Evolutionary conservation across 2,888 invertebrate species (phyloP).

Genomic region (Hydroisotoma schaefferi): DNA sequence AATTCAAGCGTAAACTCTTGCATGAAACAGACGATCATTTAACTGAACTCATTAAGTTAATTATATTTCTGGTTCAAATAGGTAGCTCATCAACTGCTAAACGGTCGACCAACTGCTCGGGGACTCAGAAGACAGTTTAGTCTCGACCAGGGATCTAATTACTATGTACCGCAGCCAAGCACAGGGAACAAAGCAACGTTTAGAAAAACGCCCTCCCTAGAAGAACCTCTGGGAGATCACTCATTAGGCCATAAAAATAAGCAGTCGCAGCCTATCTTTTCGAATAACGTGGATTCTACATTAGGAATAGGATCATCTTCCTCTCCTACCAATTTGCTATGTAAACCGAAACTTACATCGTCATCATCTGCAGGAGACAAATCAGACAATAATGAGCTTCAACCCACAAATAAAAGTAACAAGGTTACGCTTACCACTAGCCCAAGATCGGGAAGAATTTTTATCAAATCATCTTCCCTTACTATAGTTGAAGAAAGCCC

Average conservation of each 20-base stretch:
- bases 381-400: slow-evolving; percentile 7
- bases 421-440: slow-evolving; percentile 22
- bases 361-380: slow-evolving; percentile 7
- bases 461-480: slow-evolving; percentile 34
- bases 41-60: too few relatives aligned
- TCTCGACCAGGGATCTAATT: slow-evolving; percentile 59
- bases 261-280: slow-evolving; percentile 5
- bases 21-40: too few relatives aligned
- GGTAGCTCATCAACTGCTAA: slow-evolving; percentile 48
- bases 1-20: too few relatives aligned
- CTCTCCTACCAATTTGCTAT: slow-evolving; percentile 11
- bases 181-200: slow-evolving; percentile 22
- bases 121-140: slow-evolving; percentile 61
- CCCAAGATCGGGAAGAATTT: slow-evolving; percentile 30
- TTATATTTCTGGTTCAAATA: too few relatives aligned
- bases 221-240: slow-evolving; percentile 28
- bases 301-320: slow-evolving; percentile 22
- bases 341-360: background rate
- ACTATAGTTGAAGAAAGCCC: slow-evolving; percentile 38
- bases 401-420: slow-evolving; percentile 6
- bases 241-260: background rate
- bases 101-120: slow-evolving; percentile 43
- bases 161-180: slow-evolving; percentile 23
- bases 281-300: slow-evolving; percentile 14
- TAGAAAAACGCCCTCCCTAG: slow-evolving; percentile 43